Evolutionary conservation across 2,888 invertebrate genomes (phyloP), one percentile per base, ranked within the genome.

Genomic region (Eucriotettix oculatus): DNA sequence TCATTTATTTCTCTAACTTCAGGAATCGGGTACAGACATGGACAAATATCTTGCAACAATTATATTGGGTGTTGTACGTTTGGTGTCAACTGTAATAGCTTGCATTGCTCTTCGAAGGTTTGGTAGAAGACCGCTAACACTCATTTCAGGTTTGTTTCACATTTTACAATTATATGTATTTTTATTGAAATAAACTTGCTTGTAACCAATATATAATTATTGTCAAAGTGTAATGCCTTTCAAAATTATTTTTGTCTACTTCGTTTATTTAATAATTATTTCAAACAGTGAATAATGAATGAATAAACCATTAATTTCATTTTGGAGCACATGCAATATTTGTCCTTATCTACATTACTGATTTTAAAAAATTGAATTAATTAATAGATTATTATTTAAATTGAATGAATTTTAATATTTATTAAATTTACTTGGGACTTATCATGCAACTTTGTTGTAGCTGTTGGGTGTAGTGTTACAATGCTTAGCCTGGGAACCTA

Each of bases 51-150:
- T 76, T 67, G 75, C 83, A 41, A 80, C 84, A 1, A 81, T 84
- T 44, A 73, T 81, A 0, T 71, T 83, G 68, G 85, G 84, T 0
- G 71, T 80, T 10, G 74, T 83, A 1, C 74, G 85, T 14, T 68
- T 84, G 1, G 67, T 76, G n/a, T 83, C 82, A 66, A 85, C 85
- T 0, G 77, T 84, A 5, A 71, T 76, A 0, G 84, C 82, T 0
- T 84, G 84, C 65, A 73, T 83, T 3, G 70, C 83, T 29, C 80
- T 84, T 67, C 73, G 83, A 57, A 74, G 71, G 58, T 80, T 78
- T 63, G 84, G 84, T 0, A 72, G 84, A 62, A 71, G 84, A 64
- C 79, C 81, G 0, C 74, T 85, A 10, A 84, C 85, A 0, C 81
- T 85, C 69, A 72, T 84, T 10, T 84, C 84, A 42, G 77, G 80